These are phyloP conservation scores for Oxygymnocypris stewartii DNA, from an alignment of 2,113 vertebrate species.

Conservation along the genomic window DNA sequence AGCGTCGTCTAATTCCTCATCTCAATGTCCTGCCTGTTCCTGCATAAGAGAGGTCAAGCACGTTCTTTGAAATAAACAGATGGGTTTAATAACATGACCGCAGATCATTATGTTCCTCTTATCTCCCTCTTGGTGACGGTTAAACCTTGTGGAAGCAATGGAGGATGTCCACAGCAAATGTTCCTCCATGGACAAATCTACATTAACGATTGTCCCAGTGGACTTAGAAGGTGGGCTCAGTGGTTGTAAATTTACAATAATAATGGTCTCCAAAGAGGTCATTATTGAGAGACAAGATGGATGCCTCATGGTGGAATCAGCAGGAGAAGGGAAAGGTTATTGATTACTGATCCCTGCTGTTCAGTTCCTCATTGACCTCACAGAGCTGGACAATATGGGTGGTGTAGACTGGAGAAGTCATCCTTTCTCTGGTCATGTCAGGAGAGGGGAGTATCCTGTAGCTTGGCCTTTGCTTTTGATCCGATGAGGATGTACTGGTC, in stretches of 20 bases:
- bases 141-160: constrained; percentile 3
- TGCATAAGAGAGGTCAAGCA: constrained; percentile 3
- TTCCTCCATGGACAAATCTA: constrained; percentile 7
- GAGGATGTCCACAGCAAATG: constrained; percentile 15
- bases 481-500: constrained; percentile 33
- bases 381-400: constrained; percentile 16
- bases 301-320: constrained; percentile 22
- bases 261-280: constrained; percentile 26
- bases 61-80: constrained; percentile 46
- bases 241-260: constrained; percentile 45
- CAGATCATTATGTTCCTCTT: constrained; percentile 37
- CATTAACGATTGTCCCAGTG: constrained; percentile 15
- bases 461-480: constrained; percentile 48
- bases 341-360: constrained; percentile 50
- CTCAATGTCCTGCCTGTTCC: constrained; percentile 5
- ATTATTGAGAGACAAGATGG: constrained; percentile 38
- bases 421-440: constrained; percentile 49
- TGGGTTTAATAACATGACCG: constrained; percentile 55
- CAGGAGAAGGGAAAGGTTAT: constrained; percentile 34
- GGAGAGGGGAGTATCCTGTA: constrained; percentile 56
- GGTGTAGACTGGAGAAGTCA: constrained; percentile 31
- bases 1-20: constrained; percentile 25
- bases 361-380: constrained; percentile 34
- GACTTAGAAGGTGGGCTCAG: constrained; percentile 29
- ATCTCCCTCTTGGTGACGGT: constrained; percentile 14